Evolutionary conservation across 1,140 invertebrate species (phyloP), one percentile per base, ranked within the genome.

Genomic region (Trigoniulus corallinus): DNA sequence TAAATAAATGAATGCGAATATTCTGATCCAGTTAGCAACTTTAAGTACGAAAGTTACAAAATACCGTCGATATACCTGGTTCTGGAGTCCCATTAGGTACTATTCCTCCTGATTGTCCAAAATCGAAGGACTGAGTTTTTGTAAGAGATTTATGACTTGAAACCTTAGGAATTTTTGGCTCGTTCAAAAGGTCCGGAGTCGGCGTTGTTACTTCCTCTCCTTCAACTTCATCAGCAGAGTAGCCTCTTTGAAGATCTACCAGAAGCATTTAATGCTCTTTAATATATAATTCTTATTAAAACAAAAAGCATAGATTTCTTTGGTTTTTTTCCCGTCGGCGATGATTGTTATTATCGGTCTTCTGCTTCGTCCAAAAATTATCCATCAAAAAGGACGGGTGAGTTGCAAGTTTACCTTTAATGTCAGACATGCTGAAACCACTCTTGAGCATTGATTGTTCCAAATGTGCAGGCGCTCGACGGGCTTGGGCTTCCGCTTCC

Each of bases 391-490:
- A 42, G 50, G 4, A 25, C 26, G 1, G 21, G 29, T 45, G 10
- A 45, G 10, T 26, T 26, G 29, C 29, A 7, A 34, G 15, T 41
- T 54, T 64, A 83, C 83, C 86, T 78, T 92, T 92, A 41, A 93
- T 87, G 61, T 93, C 88, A 57, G 80, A 89, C 79, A 92, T 89
- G 24, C 84, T 87, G 62, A 93, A 92, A 7, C 88, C 88, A 52
- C 85, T 86, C 49, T 69, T 66, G 56, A 84, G 79, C 75, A 93
- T 88, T 53, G 91, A 89, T 61, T 89, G 86, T 62, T 92, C 86
- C 57, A 89, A 80, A 55, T 87, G 82, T 2, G 81, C 83, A 0
- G 81, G 78, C 10, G 72, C 71, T 48, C 67, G 65, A 56, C 74
- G 74, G 15, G 70, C 65, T 49, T 48, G 46, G 53, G 48, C 45